Conservation (phyloP, 2,113 vertebrate species). For the Cisticola juncidis region DNA sequence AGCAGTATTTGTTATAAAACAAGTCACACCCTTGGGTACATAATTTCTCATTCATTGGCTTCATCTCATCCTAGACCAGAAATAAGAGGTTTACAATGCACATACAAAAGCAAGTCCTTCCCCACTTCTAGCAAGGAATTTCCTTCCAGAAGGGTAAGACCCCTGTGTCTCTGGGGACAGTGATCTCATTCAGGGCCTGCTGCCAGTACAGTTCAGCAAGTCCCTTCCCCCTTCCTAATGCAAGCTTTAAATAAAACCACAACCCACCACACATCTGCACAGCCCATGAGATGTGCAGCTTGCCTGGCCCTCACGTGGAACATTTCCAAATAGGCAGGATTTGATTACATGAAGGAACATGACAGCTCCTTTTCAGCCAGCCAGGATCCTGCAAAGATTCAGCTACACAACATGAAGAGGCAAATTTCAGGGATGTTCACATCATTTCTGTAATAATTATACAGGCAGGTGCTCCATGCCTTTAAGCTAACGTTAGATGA, state of each 20-base stretch:
- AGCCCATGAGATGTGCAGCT: background rate
- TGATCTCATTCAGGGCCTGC: slow-evolving; percentile 20
- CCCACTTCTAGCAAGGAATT: background rate
- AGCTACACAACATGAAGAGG: background rate
- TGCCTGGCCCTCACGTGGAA: background rate
- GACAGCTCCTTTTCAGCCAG: background rate
- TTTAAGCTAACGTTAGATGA: background rate
- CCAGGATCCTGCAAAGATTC: background rate
- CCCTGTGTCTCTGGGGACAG: background rate
- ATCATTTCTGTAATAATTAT: background rate
- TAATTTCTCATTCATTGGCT: background rate
- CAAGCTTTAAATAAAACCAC: background rate
- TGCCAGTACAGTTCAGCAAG: slow-evolving; percentile 6
- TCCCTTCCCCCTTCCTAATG: background rate
- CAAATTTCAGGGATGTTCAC: background rate
- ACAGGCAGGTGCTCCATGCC: background rate
- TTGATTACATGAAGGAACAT: background rate
- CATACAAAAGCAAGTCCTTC: background rate
- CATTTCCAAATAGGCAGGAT: background rate
- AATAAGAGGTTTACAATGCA: background rate
- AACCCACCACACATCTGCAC: background rate
- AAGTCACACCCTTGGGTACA: slow-evolving; percentile 28
- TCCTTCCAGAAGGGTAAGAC: background rate
- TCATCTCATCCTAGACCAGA: background rate
- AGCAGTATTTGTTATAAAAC: background rate